Evolutionary conservation across 2,113 vertebrate genomes (phyloP), one percentile per base, ranked within the genome.

Genomic region (Seriola dumerili): DNA sequence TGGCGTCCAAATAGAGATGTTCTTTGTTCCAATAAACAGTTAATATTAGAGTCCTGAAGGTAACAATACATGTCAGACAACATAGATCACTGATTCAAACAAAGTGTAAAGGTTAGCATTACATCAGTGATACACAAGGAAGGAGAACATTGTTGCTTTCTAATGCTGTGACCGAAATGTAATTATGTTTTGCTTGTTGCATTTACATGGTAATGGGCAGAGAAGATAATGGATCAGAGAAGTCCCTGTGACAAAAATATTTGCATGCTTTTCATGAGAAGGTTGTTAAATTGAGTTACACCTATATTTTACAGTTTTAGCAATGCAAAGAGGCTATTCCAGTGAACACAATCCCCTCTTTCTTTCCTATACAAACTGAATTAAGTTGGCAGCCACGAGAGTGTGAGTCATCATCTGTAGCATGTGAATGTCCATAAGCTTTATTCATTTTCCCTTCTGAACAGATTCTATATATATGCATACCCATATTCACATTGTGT

Each of bases 321-420:
- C 42, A 12, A 48, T 4, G 4, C 46, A 54, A 54, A 23, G 52
- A 48, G 5, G 46, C 46, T 17, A 17, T 48, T 14, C 5, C 46
- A 42, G 40, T 42, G 40, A 6, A 42, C 40, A 42, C 40, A 42
- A 50, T 50, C 1, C 6, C 34, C 16, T 54, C 3, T 57, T n/a
- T 73, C 52, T 48, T 19, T 29, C 21, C n/a, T 29, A 2, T 62
- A 10, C 29, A 44, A 52, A 54, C 1, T 42, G 4, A 38, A 50
- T 23, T n/a, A 38, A 42, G 42, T 44, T 61, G 23, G 54, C 12
- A 38, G 55, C 19, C 42, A 19, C 8, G 11, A 36, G 48, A 3
- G 23, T 29, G 25, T 44, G 38, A 62, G 54, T 72, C 54, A 55
- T 66, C 13, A 61, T 81, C 55, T 69, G 44, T 44, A 12, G 64